Percentiles rank a stretch among this genome's conserved stretches.
phyloP scores from a whole-genome alignment of 2,797 vertebrate genomes.

The Liparis tanakae region DNA sequence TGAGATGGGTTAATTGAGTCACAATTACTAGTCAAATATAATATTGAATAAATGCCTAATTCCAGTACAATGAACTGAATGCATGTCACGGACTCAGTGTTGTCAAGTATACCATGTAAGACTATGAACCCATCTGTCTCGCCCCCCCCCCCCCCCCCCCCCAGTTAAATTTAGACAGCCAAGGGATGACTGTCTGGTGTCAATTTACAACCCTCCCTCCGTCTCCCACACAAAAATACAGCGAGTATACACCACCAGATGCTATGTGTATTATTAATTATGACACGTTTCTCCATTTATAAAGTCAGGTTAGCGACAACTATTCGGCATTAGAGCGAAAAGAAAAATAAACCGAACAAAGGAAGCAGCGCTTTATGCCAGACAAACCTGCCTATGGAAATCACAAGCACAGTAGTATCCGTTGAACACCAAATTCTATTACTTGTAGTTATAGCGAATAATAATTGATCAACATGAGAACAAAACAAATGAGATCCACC shows the following conservation, averaged over 20 bases:
- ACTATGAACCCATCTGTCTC: slow-evolving; percentile 78
- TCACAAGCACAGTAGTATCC: background rate
- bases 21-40: slow-evolving; percentile 1
- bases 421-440: background rate
- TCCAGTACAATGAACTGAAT: slow-evolving; percentile 27
- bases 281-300: background rate
- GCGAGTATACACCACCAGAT: slow-evolving; percentile 31
- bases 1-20: background rate
- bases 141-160: slow-evolving; percentile 31
- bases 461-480: background rate
- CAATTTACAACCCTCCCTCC: slow-evolving; percentile 75
- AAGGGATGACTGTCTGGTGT: slow-evolving; percentile 78
- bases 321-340: background rate
- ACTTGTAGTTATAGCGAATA: background rate
- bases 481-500: slow-evolving; percentile 5
- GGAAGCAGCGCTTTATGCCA: background rate
- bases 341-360: background rate
- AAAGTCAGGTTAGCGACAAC: background rate
- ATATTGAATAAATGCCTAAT: slow-evolving; percentile 19
- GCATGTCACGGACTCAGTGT: slow-evolving; percentile 45
- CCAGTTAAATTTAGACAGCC: slow-evolving; percentile 84
- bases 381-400: background rate
- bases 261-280: slow-evolving; percentile 4
- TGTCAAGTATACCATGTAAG: slow-evolving; percentile 79
- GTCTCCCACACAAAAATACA: slow-evolving; percentile 60